These are phyloP conservation scores for Merluccius polli DNA, from an alignment of 2,797 vertebrate genomes.

Conservation along the genomic window DNA sequence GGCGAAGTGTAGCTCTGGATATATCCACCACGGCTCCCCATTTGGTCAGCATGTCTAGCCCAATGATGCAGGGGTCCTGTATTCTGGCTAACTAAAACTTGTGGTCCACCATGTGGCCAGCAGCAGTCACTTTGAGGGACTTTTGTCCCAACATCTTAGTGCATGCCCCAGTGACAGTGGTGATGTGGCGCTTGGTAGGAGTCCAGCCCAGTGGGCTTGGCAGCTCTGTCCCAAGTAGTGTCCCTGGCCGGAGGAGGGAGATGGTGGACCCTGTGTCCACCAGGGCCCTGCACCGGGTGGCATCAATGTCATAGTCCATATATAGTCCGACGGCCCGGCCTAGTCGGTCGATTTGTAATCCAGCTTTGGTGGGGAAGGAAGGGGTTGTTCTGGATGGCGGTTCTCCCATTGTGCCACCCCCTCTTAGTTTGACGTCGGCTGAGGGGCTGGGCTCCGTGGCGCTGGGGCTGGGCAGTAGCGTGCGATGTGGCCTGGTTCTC, in stretches of 20 bases:
- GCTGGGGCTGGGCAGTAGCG: background rate
- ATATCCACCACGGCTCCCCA: constrained; percentile 1
- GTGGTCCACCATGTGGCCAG: background rate
- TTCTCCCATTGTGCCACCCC: no score
- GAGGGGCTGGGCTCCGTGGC: no score
- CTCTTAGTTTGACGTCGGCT: no score
- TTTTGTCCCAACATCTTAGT: background rate
- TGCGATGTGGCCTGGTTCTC: no score
- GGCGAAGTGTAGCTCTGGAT: background rate
- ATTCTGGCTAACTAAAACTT: background rate
- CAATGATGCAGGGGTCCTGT: background rate
- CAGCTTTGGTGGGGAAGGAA: no score
- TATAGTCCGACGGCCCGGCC: no score
- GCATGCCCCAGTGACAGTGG: background rate
- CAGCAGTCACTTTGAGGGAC: background rate
- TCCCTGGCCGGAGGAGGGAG: no score
- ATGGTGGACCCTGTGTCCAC: background rate
- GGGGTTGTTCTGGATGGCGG: no score
- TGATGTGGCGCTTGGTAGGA: background rate
- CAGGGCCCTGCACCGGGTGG: no score
- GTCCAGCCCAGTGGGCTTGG: background rate
- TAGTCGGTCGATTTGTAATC: no score
- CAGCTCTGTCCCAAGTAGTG: background rate
- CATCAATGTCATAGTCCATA: no score
- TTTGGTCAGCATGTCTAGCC: background rate